These are phyloP conservation scores for Ibidorhyncha struthersii DNA, from an alignment of 2,113 vertebrate genomes.

Conservation along the genomic window DNA sequence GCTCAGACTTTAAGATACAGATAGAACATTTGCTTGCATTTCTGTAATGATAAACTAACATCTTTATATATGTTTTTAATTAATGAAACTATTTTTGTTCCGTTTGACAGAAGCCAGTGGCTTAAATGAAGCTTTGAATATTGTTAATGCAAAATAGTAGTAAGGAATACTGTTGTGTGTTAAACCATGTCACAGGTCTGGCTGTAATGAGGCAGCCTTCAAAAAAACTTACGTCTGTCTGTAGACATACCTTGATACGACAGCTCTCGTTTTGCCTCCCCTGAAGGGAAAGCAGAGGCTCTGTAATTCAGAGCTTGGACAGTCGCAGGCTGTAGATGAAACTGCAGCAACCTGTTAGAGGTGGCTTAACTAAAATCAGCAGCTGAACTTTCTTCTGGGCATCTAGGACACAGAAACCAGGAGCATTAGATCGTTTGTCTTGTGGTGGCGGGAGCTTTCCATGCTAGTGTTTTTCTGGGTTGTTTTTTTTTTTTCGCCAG, in stretches of 20 bases:
- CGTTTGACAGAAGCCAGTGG: neutral
- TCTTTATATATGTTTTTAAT: neutral
- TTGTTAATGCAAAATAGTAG: neutral
- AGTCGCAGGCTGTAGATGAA: neutral
- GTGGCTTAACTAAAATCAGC: neutral
- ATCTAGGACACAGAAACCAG: neutral
- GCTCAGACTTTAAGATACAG: neutral
- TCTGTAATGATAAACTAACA: neutral
- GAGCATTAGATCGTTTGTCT: neutral
- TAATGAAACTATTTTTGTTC: neutral
- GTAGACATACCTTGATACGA: accelerated
- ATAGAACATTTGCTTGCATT: neutral
- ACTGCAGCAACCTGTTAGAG: neutral
- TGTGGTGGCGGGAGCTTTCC: neutral
- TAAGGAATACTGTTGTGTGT: neutral
- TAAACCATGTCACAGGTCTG: neutral
- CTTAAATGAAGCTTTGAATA: neutral
- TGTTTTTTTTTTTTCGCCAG: conserved; percentile 61
- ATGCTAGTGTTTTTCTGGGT: neutral
- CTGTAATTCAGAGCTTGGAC: neutral
- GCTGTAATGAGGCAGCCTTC: neutral
- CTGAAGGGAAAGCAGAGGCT: neutral
- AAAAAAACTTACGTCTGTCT: neutral
- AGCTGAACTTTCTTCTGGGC: neutral
- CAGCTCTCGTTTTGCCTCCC: neutral